A percentile compares a stretch with the other conserved stretches of the same genome.
Evolutionary conservation across 2,113 vertebrate species (phyloP).

Genomic region (Eira barbara): DNA sequence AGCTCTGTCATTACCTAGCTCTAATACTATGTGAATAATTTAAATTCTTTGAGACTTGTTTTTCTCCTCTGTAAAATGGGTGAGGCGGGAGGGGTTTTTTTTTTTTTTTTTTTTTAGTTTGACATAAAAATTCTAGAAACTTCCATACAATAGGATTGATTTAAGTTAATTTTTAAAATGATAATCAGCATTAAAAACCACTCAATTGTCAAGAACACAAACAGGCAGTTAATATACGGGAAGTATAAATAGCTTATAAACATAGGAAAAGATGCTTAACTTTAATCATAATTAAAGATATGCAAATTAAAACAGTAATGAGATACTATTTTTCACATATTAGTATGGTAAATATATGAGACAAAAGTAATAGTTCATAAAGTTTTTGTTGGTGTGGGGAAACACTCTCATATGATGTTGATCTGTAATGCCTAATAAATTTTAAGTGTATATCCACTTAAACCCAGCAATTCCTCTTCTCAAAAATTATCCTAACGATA

Average conservation of each 20-base stretch:
- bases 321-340: conserved; percentile 13
- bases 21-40: neutral
- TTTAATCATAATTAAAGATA: conserved; percentile 16
- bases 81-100: neutral
- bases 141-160: neutral
- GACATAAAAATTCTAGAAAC: neutral
- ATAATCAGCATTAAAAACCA: neutral
- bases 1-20: neutral
- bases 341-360: conserved; percentile 6
- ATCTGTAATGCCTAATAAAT: too few species aligned
- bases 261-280: neutral
- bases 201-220: neutral
- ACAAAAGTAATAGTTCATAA: neutral
- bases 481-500: neutral
- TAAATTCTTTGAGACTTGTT: neutral
- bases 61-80: neutral
- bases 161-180: neutral
- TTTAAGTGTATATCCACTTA: neutral
- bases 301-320: neutral
- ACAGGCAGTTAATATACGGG: neutral
- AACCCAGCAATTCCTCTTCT: neutral
- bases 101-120: neutral
- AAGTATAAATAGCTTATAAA: neutral
- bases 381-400: neutral
- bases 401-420: neutral